phyloP scores from a whole-genome alignment of 2,888 invertebrate species.

The Hemaris fuciformis region DNA sequence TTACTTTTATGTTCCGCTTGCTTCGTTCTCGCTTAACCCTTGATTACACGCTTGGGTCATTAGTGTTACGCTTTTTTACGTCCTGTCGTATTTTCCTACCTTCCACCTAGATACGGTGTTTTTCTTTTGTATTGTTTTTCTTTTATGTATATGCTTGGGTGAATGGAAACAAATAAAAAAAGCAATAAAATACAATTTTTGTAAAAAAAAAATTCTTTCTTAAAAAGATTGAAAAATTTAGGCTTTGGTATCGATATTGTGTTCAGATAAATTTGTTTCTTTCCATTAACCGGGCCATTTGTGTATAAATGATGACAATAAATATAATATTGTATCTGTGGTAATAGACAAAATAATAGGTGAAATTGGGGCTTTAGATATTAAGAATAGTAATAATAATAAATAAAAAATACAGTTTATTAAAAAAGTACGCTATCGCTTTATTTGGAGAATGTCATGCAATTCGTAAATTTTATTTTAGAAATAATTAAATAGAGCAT shows the following conservation, averaged over 20 bases:
- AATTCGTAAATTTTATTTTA: no score
- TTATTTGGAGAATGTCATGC: no score
- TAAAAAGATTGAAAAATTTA: no score
- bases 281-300: neutral
- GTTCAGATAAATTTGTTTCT: neutral
- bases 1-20: slow-evolving; percentile 42
- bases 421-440: no score
- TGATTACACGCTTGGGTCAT: slow-evolving; percentile 50
- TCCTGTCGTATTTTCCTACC: slow-evolving; percentile 19
- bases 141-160: neutral
- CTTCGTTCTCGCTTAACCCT: slow-evolving; percentile 61
- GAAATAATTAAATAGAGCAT: no score
- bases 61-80: slow-evolving; percentile 44
- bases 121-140: slow-evolving; percentile 26
- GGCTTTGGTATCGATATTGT: no score
- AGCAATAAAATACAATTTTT: neutral
- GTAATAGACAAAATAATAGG: neutral
- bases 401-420: no score
- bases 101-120: slow-evolving; percentile 13
- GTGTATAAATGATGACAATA: neutral
- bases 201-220: neutral
- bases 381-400: no score
- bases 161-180: neutral
- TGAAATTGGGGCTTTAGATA: no score
- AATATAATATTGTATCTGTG: neutral